Percentiles rank a stretch among this genome's conserved stretches.
phyloP scores from a whole-genome alignment of 2,888 invertebrate species.

The Balanococcus diminutus region DNA sequence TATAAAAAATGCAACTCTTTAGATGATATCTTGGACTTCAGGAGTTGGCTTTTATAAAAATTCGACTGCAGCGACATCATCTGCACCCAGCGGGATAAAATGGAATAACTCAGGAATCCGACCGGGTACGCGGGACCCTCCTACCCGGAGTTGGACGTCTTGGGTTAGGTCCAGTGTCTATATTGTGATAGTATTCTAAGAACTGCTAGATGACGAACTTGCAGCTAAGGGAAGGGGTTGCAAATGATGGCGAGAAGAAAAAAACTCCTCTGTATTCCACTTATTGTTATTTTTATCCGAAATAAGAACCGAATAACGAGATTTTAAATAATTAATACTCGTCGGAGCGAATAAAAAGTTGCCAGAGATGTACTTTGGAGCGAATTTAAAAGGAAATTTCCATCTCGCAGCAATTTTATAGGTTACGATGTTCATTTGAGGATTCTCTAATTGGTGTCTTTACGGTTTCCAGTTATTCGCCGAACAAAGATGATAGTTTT shows the following conservation, averaged over 20 bases:
- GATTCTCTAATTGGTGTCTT: neutral
- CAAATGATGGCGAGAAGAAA: neutral
- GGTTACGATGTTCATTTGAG: neutral
- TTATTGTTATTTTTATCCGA: neutral
- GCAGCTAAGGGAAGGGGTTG: neutral
- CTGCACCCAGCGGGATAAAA: too few relatives aligned
- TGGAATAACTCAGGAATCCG: too few relatives aligned
- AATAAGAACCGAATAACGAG: slow-evolving; percentile 14
- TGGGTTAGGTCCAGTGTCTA: too few relatives aligned
- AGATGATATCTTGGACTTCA: too few relatives aligned
- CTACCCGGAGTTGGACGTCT: too few relatives aligned
- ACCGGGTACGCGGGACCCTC: too few relatives aligned
- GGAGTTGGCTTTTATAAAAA: too few relatives aligned
- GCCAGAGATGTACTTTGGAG: neutral
- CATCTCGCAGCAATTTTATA: neutral
- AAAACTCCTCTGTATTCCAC: neutral
- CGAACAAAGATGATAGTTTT: neutral
- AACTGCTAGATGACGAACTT: neutral
- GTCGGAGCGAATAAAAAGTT: neutral
- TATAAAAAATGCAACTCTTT: too few relatives aligned
- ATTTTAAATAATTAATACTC: slow-evolving; percentile 15
- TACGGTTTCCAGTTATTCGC: neutral
- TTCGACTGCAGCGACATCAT: too few relatives aligned
- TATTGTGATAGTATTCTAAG: too few relatives aligned
- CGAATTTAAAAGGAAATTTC: neutral